These are phyloP conservation scores for Chroicocephalus ridibundus DNA, from an alignment of 2,113 vertebrate genomes.

Conservation along the genomic window DNA sequence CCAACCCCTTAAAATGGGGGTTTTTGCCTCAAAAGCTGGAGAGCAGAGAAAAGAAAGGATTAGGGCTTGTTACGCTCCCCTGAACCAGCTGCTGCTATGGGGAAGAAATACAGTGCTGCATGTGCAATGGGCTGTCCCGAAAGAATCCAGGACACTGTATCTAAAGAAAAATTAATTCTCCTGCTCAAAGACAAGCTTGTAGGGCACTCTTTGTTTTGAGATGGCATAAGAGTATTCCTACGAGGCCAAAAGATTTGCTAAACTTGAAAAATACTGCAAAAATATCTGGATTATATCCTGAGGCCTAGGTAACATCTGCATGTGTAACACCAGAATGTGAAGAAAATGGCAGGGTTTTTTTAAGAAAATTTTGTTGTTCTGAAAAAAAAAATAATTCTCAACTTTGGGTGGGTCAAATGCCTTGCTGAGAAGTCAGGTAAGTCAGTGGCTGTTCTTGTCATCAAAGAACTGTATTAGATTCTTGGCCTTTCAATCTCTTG, in stretches of 20 bases:
- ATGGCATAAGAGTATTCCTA: background rate
- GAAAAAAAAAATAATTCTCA: background rate
- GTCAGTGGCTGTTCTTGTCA: background rate
- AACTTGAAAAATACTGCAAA: conserved; percentile 14
- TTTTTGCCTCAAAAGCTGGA: background rate
- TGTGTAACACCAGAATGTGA: background rate
- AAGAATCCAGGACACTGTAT: conserved; percentile 23
- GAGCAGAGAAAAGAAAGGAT: background rate
- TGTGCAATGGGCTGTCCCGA: background rate
- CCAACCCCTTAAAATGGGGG: background rate
- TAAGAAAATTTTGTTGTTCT: background rate
- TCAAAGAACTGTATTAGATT: background rate
- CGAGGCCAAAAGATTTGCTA: background rate
- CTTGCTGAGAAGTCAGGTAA: background rate
- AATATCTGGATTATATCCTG: background rate
- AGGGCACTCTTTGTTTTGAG: background rate
- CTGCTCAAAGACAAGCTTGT: background rate
- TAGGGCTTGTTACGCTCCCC: background rate
- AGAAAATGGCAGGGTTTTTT: background rate
- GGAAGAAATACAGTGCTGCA: background rate
- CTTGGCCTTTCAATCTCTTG: background rate
- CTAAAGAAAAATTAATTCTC: conserved; percentile 5
- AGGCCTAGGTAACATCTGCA: background rate
- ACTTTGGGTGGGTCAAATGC: background rate
- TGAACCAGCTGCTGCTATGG: background rate